Percentiles rank a stretch among this genome's conserved stretches.
These are phyloP conservation scores for Zaprionus camerounensis DNA, from an alignment of 1,140 invertebrate species.

Conservation along the genomic window DNA sequence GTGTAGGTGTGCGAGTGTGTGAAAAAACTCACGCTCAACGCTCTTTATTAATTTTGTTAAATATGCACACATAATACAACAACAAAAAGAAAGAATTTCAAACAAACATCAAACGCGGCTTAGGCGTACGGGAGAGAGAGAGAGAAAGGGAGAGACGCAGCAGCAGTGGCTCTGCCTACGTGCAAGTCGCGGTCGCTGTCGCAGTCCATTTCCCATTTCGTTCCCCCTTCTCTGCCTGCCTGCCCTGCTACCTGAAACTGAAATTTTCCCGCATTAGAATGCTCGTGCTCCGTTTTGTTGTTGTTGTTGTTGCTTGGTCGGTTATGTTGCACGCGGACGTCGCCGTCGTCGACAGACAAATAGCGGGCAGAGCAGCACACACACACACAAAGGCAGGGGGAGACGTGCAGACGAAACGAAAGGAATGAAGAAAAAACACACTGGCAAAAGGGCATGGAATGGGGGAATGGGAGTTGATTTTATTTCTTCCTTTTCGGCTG, in stretches of 20 bases:
- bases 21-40: constrained; percentile 53
- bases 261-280: constrained; percentile 81
- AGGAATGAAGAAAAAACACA: constrained; percentile 29
- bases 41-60: constrained; percentile 61
- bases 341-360: constrained; percentile 48
- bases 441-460: constrained; percentile 54
- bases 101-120: constrained; percentile 50
- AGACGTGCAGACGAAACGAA: constrained; percentile 10
- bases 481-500: constrained; percentile 48
- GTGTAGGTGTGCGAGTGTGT: constrained; percentile 42
- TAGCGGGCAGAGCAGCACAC: constrained; percentile 2
- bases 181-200: constrained; percentile 38
- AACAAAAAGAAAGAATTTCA: constrained; percentile 54
- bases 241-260: constrained; percentile 72
- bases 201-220: constrained; percentile 47
- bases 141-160: not conserved
- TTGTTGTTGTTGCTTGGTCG: constrained; percentile 44
- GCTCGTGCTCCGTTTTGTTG: constrained; percentile 45
- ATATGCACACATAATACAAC: constrained; percentile 37
- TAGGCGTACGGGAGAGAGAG: not conserved
- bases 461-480: constrained; percentile 56
- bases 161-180: constrained; percentile 25
- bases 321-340: constrained; percentile 71
- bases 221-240: constrained; percentile 34
- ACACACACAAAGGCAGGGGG: constrained; percentile 29